Conservation (phyloP, 1,140 invertebrate genomes). For the Macrobrachium rosenbergii region DNA sequence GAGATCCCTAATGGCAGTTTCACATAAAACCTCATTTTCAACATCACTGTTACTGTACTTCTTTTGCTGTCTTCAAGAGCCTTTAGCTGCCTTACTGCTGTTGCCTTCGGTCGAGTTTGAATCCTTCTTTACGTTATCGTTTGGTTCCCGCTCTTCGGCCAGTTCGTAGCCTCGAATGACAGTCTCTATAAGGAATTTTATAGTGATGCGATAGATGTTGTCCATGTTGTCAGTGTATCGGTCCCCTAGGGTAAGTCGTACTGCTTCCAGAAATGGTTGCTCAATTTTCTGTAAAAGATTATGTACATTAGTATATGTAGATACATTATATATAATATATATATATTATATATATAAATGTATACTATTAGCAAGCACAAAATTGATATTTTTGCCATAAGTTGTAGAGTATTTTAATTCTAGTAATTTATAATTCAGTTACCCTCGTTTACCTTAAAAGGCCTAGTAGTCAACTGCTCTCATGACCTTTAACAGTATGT, state of each 20-base stretch:
- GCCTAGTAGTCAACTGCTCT: too few species aligned
- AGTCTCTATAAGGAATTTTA: constrained; percentile 91
- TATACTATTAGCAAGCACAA: too few species aligned
- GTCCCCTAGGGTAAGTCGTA: constrained; percentile 86
- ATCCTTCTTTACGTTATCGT: constrained; percentile 61
- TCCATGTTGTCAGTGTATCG: constrained; percentile 93
- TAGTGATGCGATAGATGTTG: constrained; percentile 90
- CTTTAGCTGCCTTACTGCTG: constrained; percentile 34
- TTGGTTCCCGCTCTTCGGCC: constrained; percentile 66
- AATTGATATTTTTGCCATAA: background rate
- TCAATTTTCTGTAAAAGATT: constrained; percentile 85
- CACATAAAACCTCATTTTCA: background rate
- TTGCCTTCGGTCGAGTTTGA: constrained; percentile 33
- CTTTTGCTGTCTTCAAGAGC: constrained; percentile 21
- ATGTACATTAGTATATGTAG: background rate
- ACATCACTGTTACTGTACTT: background rate
- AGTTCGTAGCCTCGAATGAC: constrained; percentile 85
- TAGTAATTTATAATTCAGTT: too few species aligned
- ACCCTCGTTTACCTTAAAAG: too few species aligned
- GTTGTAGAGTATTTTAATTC: too few species aligned
- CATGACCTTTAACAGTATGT: too few species aligned
- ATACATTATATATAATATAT: too few species aligned
- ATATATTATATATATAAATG: too few species aligned
- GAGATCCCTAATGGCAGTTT: background rate
- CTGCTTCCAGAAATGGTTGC: constrained; percentile 87